These are phyloP conservation scores for Sylvia borin DNA, from an alignment of 2,797 vertebrate genomes.

Conservation along the genomic window DNA sequence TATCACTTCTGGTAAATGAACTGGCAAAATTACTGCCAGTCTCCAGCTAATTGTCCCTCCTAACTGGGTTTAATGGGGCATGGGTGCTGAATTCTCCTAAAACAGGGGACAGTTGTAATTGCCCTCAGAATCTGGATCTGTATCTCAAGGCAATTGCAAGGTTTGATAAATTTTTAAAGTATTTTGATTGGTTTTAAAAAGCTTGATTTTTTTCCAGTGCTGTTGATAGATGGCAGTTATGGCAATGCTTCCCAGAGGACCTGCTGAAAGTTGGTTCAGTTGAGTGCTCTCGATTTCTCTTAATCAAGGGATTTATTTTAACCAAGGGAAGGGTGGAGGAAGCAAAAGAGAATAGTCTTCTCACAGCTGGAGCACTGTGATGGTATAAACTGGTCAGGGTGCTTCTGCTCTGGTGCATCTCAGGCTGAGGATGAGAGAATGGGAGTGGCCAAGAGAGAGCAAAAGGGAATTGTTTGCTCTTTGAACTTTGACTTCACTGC, in stretches of 20 bases:
- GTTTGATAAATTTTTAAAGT: neutral
- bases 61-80: constrained; percentile 3
- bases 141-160: neutral
- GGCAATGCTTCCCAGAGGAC: neutral
- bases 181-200: neutral
- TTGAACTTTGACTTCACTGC: neutral
- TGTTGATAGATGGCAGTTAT: neutral
- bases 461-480: neutral
- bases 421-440: neutral
- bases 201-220: neutral
- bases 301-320: neutral
- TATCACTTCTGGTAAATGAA: constrained; percentile 33
- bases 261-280: neutral
- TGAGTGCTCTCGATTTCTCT: neutral
- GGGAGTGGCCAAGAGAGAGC: neutral
- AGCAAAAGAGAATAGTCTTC: neutral
- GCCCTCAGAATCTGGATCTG: neutral
- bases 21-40: constrained; percentile 21
- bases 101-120: neutral
- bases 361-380: neutral
- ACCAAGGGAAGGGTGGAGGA: neutral
- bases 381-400: neutral
- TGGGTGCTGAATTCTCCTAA: neutral
- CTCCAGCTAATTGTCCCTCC: constrained; percentile 31
- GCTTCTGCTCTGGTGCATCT: neutral